Conservation (phyloP, 1,140 invertebrate species). For the Metaphire vulgaris region DNA sequence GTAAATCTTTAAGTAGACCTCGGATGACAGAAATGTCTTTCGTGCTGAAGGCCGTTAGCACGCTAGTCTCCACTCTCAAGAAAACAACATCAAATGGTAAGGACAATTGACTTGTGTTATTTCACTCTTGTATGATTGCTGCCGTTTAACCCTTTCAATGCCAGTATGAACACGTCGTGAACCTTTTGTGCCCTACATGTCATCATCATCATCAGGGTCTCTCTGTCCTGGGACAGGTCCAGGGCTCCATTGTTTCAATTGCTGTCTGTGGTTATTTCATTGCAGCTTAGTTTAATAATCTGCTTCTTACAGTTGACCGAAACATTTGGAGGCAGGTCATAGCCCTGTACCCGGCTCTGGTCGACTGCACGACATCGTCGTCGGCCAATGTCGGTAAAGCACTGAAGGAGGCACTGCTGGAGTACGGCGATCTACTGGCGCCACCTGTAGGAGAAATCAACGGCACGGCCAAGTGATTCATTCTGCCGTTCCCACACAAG, state of each 20-base stretch:
- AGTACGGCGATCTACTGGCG: slow-evolving; percentile 77
- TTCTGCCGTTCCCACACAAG: too few species aligned
- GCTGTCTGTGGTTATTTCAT: not conserved
- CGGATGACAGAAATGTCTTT: slow-evolving; percentile 91
- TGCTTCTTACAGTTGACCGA: slow-evolving; percentile 63
- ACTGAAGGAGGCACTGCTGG: slow-evolving; percentile 74
- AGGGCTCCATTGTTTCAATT: too few species aligned
- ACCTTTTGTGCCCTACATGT: not conserved
- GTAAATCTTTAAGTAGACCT: slow-evolving; percentile 74
- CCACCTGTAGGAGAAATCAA: slow-evolving; percentile 48
- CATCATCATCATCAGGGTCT: not conserved
- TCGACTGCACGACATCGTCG: slow-evolving; percentile 69
- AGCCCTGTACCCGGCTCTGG: slow-evolving; percentile 78
- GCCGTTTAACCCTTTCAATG: not conserved
- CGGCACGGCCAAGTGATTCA: not conserved
- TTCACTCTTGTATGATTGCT: not conserved
- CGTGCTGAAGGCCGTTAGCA: slow-evolving; percentile 90
- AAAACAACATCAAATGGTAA: slow-evolving; percentile 80
- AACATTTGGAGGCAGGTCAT: slow-evolving; percentile 89
- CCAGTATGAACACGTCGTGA: not conserved
- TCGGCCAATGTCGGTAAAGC: slow-evolving; percentile 68
- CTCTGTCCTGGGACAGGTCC: too few species aligned
- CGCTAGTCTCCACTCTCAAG: slow-evolving; percentile 82
- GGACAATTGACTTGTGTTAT: slow-evolving; percentile 22
- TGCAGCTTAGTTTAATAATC: not conserved